Evolutionary conservation across 2,888 invertebrate genomes (phyloP).

Genomic region (Amphipoea lucens): DNA sequence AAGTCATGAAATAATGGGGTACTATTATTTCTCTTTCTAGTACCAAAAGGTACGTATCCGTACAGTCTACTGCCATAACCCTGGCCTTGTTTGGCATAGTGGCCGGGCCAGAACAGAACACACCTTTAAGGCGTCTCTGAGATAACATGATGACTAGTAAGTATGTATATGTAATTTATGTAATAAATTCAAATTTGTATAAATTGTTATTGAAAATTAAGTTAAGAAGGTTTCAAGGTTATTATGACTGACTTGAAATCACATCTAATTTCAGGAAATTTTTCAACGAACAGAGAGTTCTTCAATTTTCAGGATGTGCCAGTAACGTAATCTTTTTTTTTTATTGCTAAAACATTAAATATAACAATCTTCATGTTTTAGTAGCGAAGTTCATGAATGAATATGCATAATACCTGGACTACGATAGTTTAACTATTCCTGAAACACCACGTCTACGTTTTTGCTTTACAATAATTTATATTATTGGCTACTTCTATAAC

Average conservation of each 20-base stretch:
- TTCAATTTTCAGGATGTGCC: neutral
- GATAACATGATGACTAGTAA: neutral
- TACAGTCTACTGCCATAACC: too few species aligned
- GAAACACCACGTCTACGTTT: constrained; percentile 27
- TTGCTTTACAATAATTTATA: constrained; percentile 4
- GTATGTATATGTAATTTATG: neutral
- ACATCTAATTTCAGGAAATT: neutral
- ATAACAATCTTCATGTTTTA: neutral
- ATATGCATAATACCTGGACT: constrained; percentile 16
- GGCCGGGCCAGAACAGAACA: too few species aligned
- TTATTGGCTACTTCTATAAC: neutral
- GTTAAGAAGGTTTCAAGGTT: neutral
- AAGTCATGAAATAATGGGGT: too few species aligned
- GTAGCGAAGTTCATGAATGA: neutral
- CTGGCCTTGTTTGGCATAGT: too few species aligned
- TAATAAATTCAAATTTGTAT: neutral
- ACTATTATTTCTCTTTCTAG: too few species aligned
- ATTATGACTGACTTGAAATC: neutral
- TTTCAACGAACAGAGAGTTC: neutral
- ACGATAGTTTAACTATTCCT: neutral
- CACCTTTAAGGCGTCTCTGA: neutral
- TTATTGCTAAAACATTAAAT: neutral
- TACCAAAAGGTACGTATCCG: too few species aligned
- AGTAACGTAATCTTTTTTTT: neutral
- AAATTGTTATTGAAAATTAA: neutral